phyloP scores from a whole-genome alignment of 2,888 invertebrate species.

The Andrena bucephala region DNA sequence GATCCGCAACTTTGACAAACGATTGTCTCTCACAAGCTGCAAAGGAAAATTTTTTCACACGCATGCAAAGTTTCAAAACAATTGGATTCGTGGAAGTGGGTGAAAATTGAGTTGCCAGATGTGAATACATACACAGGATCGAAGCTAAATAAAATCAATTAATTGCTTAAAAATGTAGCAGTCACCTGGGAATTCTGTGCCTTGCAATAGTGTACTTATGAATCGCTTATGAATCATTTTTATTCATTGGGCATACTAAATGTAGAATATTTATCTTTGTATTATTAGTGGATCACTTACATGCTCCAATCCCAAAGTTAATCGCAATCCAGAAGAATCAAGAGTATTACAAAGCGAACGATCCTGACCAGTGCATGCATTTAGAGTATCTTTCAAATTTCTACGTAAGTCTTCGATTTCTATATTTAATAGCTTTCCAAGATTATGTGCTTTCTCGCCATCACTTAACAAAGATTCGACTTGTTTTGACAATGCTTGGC shows the following conservation, averaged over 20 bases:
- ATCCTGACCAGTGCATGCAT: conserved; percentile 90
- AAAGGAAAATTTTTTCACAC: conserved; percentile 40
- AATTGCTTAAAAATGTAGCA: no score
- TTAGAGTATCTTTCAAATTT: conserved; percentile 87
- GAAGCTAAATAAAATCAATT: no score
- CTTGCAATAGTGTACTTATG: no score
- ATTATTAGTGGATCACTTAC: conserved; percentile 82
- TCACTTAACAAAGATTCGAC: conserved; percentile 87
- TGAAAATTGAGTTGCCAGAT: no score
- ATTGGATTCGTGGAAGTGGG: no score
- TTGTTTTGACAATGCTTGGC: conserved; percentile 87
- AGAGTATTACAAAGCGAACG: conserved; percentile 91
- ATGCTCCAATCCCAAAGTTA: conserved; percentile 88
- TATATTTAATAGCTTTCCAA: conserved; percentile 87
- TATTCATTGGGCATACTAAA: not conserved
- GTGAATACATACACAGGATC: no score
- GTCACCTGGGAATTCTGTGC: no score
- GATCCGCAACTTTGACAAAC: conserved; percentile 85
- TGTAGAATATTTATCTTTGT: no score
- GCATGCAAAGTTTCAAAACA: no score
- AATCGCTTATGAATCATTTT: not conserved
- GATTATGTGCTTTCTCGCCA: conserved; percentile 86
- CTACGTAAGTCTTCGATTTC: conserved; percentile 87
- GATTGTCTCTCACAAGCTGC: conserved; percentile 86
- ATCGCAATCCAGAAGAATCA: conserved; percentile 89